A percentile compares a stretch with the other conserved stretches of the same genome.
phyloP scores from a whole-genome alignment of 2,113 vertebrate genomes.

The Melanocharis versteri region DNA sequence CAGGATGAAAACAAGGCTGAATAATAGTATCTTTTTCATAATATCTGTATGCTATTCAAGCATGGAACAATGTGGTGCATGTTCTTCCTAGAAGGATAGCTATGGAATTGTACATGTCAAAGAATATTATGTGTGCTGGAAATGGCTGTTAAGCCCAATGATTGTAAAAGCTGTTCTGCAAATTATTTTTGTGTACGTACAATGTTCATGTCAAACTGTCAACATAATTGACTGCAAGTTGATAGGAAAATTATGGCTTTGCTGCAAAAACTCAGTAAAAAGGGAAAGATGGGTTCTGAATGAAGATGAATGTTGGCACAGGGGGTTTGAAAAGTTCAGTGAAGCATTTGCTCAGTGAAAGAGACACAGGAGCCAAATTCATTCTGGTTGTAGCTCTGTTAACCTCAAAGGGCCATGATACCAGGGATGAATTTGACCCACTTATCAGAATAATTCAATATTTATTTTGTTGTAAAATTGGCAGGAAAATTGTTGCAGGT shows the following conservation, averaged over 20 bases:
- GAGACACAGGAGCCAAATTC: slow-evolving; percentile 10
- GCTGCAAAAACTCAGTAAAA: background rate
- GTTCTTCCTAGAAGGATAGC: background rate
- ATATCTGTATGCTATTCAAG: background rate
- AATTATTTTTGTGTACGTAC: slow-evolving; percentile 18
- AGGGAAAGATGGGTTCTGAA: slow-evolving; percentile 38
- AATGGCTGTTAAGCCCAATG: background rate
- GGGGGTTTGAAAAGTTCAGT: background rate
- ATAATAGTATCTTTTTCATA: background rate
- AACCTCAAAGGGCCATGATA: slow-evolving; percentile 29
- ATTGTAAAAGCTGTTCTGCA: slow-evolving; percentile 6
- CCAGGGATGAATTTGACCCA: slow-evolving; percentile 51
- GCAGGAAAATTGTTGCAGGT: slow-evolving; percentile 61
- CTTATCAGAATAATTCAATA: slow-evolving; percentile 57
- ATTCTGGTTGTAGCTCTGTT: background rate
- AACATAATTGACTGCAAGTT: background rate
- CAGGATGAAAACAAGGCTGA: background rate
- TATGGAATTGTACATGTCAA: background rate
- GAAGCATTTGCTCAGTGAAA: slow-evolving; percentile 9
- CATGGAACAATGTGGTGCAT: background rate
- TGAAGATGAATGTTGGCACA: slow-evolving; percentile 51
- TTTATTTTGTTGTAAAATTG: slow-evolving; percentile 63
- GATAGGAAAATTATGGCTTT: slow-evolving; percentile 52
- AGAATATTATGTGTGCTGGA: background rate
- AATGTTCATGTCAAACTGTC: slow-evolving; percentile 11